A percentile compares a stretch with the other conserved stretches of the same genome.
These are phyloP conservation scores for Molorchus minor DNA, from an alignment of 2,888 invertebrate genomes.

Conservation along the genomic window DNA sequence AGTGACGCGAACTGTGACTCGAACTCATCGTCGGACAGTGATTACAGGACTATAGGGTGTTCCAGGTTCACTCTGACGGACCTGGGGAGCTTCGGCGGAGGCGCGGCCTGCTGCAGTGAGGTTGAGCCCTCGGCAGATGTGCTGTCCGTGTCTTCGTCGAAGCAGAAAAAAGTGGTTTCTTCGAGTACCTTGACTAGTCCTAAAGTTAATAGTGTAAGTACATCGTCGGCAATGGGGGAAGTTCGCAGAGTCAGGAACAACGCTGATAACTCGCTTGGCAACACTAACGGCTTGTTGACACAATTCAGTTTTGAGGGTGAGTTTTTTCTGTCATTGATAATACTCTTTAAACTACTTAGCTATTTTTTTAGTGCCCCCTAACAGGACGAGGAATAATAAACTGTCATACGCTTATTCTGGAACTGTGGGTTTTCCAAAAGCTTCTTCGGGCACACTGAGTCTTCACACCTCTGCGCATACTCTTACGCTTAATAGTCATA, in stretches of 20 bases:
- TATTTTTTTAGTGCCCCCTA: constrained; percentile 52
- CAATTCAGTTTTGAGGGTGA: constrained; percentile 58
- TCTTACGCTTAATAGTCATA: constrained; percentile 71
- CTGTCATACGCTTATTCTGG: constrained; percentile 59
- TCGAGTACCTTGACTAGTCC: constrained; percentile 60
- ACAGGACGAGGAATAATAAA: constrained; percentile 58
- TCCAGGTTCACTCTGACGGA: constrained; percentile 57
- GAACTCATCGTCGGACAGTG: constrained; percentile 39
- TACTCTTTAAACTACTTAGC: not conserved
- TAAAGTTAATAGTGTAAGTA: constrained; percentile 59
- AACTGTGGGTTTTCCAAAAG: constrained; percentile 56
- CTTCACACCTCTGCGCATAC: constrained; percentile 60
- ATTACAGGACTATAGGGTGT: constrained; percentile 55
- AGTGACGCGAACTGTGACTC: constrained; percentile 28
- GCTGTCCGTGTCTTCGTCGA: constrained; percentile 29
- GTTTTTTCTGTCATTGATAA: constrained; percentile 9
- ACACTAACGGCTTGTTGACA: constrained; percentile 57
- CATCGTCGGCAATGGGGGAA: constrained; percentile 45
- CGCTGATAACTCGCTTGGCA: constrained; percentile 30
- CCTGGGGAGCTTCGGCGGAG: constrained; percentile 27
- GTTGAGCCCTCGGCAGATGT: constrained; percentile 31
- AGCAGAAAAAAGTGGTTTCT: constrained; percentile 41
- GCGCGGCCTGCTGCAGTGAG: constrained; percentile 24
- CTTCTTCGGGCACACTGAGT: constrained; percentile 56
- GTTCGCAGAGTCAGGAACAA: constrained; percentile 31